Percentiles rank a stretch among this genome's conserved stretches.
Evolutionary conservation across 1,140 invertebrate species (phyloP).

Genomic region (Formica selysi): DNA sequence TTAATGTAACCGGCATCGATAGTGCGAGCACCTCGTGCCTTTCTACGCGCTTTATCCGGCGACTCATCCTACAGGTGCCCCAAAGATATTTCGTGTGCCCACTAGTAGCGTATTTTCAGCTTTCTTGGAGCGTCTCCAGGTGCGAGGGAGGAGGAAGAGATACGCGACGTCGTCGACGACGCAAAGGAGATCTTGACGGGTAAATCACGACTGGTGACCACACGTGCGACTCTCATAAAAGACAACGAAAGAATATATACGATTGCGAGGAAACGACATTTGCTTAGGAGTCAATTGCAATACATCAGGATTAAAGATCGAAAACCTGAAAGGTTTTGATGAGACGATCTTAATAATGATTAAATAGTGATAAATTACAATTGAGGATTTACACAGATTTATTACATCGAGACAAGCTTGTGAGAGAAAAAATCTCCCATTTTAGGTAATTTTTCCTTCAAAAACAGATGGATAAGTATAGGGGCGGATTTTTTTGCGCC

Average conservation of each 20-base stretch:
- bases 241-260: neutral
- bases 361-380: neutral
- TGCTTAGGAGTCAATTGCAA: neutral
- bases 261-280: neutral
- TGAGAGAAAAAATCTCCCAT: constrained; percentile 4
- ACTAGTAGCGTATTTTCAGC: constrained; percentile 71
- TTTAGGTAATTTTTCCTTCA: constrained; percentile 34
- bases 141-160: constrained; percentile 65
- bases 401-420: neutral
- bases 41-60: constrained; percentile 48
- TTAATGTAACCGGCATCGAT: constrained; percentile 38
- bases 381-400: neutral
- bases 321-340: constrained; percentile 32
- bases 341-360: neutral
- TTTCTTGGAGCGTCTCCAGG: constrained; percentile 71
- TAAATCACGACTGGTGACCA: constrained; percentile 40
- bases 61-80: constrained; percentile 75
- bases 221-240: constrained; percentile 57
- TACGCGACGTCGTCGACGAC: constrained; percentile 31
- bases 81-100: constrained; percentile 49
- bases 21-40: constrained; percentile 61
- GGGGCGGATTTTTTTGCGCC: constrained; percentile 48
- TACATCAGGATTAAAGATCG: neutral
- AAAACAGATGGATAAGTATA: constrained; percentile 29
- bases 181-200: constrained; percentile 15